Evolutionary conservation across 2,113 vertebrate species (phyloP).

Genomic region (Erinaceus europaeus): DNA sequence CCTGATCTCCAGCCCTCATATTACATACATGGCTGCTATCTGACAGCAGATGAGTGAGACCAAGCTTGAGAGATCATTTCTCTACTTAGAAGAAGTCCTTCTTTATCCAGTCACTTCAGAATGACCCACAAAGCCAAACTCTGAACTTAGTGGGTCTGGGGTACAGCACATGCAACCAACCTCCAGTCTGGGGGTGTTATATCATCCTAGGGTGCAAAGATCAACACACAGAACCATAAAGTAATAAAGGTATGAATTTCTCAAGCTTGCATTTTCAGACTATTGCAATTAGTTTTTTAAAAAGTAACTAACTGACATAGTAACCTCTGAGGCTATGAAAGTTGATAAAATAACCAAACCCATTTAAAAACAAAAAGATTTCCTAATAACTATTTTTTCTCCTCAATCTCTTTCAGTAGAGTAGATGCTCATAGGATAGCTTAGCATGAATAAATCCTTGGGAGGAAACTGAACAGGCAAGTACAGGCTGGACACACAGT

Average conservation of each 20-base stretch:
- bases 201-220: neutral
- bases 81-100: neutral
- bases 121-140: neutral
- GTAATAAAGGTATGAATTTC: neutral
- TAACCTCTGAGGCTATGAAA: conserved; percentile 48
- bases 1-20: neutral
- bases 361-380: conserved; percentile 30
- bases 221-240: neutral
- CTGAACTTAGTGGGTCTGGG: neutral
- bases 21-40: neutral
- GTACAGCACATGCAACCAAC: rapidly evolving
- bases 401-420: conserved; percentile 22
- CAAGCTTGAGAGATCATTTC: neutral
- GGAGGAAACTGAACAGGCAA: conserved; percentile 4
- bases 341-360: conserved; percentile 22
- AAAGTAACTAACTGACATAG: conserved; percentile 15
- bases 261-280: neutral
- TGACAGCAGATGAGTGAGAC: neutral
- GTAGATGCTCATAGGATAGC: neutral
- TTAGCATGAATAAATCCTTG: conserved; percentile 39
- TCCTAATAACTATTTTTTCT: conserved; percentile 25
- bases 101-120: neutral
- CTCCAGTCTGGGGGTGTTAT: rapidly evolving
- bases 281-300: neutral
- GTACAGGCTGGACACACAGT: neutral